Percentiles rank a stretch among this genome's conserved stretches.
These are phyloP conservation scores for Siphonodentalium dalli DNA, from an alignment of 2,888 invertebrate species.

Conservation along the genomic window DNA sequence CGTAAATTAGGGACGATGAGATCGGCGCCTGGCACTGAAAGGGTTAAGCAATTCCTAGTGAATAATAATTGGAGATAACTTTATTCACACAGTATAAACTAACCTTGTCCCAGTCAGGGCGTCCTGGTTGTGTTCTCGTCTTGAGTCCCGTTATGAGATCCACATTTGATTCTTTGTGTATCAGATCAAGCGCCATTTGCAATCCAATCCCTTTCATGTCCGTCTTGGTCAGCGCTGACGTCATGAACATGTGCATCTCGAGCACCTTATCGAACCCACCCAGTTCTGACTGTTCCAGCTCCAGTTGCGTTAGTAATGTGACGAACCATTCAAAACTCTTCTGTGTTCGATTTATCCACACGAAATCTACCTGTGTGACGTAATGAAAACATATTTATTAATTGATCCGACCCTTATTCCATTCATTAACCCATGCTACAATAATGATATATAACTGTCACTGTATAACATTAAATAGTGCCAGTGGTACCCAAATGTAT, in stretches of 20 bases:
- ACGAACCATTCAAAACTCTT: constrained; percentile 97
- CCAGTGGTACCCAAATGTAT: too few species aligned
- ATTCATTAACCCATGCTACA: too few species aligned
- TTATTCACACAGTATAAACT: too few species aligned
- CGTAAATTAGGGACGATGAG: too few species aligned
- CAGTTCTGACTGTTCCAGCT: constrained; percentile 80
- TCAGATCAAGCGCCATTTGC: constrained; percentile 82
- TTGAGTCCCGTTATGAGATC: constrained; percentile 92
- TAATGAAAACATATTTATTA: too few species aligned
- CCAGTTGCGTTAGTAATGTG: constrained; percentile 86
- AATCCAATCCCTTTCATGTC: constrained; percentile 94
- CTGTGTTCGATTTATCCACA: constrained; percentile 96
- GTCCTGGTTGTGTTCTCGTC: constrained; percentile 89
- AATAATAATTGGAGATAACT: too few species aligned
- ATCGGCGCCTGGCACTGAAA: too few species aligned
- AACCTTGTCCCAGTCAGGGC: constrained; percentile 95
- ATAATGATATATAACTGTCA: too few species aligned
- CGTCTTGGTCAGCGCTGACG: constrained; percentile 85
- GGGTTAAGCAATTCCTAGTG: too few species aligned
- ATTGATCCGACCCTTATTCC: too few species aligned
- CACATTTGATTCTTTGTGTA: constrained; percentile 84
- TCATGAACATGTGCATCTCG: constrained; percentile 97
- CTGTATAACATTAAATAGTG: too few species aligned
- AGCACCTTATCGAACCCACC: constrained; percentile 14
- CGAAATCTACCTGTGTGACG: constrained; percentile 94